Percentiles rank a stretch among this genome's conserved stretches.
Conservation (phyloP, 2,888 invertebrate genomes). For the Poecilus cupreus region DNA sequence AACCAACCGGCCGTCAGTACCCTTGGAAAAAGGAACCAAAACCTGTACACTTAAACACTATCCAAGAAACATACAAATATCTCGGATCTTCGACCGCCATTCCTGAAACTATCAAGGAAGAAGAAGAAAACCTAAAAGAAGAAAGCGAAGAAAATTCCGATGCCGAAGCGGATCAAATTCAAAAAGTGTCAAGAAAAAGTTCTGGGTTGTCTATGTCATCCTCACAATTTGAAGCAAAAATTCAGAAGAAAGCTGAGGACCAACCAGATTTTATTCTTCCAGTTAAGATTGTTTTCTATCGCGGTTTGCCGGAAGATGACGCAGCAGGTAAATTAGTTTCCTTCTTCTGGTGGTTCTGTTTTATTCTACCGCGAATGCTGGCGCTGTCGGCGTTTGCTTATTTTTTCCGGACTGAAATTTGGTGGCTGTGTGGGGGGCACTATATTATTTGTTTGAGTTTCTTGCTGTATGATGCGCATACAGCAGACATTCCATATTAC, state of each 20-base stretch:
- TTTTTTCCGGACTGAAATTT: conserved; percentile 78
- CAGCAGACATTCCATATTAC: conserved; percentile 70
- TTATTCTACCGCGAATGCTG: conserved; percentile 82
- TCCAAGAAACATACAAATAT: conserved; percentile 31
- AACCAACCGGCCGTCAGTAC: conserved; percentile 81
- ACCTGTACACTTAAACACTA: not conserved
- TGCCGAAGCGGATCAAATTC: conserved; percentile 40
- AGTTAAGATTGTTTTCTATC: not conserved
- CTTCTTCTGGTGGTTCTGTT: conserved; percentile 86
- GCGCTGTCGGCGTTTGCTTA: conserved; percentile 82
- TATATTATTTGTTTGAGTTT: conserved; percentile 80
- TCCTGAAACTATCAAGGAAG: conserved; percentile 3
- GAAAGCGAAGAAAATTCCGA: conserved; percentile 40
- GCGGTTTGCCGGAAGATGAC: conserved; percentile 84
- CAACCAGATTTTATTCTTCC: conserved; percentile 42
- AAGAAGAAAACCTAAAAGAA: not conserved
- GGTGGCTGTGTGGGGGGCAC: conserved; percentile 78
- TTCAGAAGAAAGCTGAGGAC: not conserved
- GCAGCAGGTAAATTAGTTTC: conserved; percentile 80
- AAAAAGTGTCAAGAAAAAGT: conserved; percentile 20
- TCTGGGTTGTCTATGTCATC: conserved; percentile 52
- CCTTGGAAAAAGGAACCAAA: conserved; percentile 79
- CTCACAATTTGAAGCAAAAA: conserved; percentile 34
- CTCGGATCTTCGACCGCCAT: not conserved
- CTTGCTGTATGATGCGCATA: conserved; percentile 79